These are phyloP conservation scores for Phyllostomus hastatus DNA, from an alignment of 2,113 vertebrate genomes.

Conservation along the genomic window DNA sequence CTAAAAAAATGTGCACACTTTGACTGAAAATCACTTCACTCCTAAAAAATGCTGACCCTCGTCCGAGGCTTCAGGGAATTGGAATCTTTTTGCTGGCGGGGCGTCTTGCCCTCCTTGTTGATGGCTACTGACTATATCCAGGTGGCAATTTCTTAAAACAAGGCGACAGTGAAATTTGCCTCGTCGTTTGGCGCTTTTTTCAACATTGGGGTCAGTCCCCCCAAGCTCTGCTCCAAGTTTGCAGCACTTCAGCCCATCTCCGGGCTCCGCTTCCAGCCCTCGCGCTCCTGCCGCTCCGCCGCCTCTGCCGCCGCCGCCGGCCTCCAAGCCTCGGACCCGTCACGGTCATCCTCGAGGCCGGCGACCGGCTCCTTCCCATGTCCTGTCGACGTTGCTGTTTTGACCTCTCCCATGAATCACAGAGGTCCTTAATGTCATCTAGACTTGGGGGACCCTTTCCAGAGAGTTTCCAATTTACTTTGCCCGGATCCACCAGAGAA, in stretches of 20 bases:
- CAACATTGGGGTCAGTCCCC: neutral
- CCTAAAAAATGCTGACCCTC: neutral
- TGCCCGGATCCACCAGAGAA: neutral
- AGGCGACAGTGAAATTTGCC: no score
- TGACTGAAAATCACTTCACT: neutral
- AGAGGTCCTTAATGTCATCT: no score
- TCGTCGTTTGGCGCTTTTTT: no score
- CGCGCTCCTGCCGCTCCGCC: neutral
- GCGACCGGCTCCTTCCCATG: neutral
- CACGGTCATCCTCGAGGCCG: neutral
- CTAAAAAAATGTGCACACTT: neutral
- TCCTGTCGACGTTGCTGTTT: neutral
- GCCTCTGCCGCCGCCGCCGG: fast-evolving
- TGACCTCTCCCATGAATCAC: neutral
- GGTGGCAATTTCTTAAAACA: neutral
- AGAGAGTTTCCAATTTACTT: neutral
- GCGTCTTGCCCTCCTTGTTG: no score
- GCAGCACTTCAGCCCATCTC: neutral
- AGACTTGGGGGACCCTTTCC: neutral
- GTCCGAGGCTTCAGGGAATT: neutral
- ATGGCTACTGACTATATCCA: neutral
- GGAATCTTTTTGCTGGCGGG: neutral
- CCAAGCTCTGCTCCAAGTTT: no score
- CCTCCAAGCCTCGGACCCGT: neutral
- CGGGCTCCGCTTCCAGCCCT: neutral